Evolutionary conservation across 2,888 invertebrate species (phyloP), one percentile per base, ranked within the genome.

Genomic region (Andrena fulva): DNA sequence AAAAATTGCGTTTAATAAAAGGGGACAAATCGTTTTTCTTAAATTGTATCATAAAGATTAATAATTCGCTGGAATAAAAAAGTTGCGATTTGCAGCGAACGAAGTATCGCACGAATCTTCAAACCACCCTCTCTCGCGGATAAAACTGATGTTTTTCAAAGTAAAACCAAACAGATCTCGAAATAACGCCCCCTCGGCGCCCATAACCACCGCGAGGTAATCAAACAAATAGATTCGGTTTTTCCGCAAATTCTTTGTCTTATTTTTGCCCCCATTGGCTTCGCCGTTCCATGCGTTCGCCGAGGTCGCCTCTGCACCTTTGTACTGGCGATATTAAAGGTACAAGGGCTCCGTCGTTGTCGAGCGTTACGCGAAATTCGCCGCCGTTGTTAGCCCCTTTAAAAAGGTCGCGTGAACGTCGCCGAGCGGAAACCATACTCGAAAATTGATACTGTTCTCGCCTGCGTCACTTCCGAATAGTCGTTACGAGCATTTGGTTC

Each of bases 191-290:
- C 16, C 6, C 29, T 2, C 12, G n/a, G n/a, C 12, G 8, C 16
- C n/a, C 10, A 29, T 10, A 60, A 10, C 20, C 42, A 12, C 10
- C 2, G 2, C n/a, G 42, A 70, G 29, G 20, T 54, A 42, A 73
- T 29, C 54, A 20, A 73, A 73, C 54, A 27, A 64, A 64, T 56
- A 12, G 27, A 31, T 27, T 54, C 35, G 12, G 64, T 56, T 42
- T 64, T 31, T 54, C 5, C 42, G 2, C 24, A 12, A 6, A 12
- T 59, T 29, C n/a, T 62, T n/a, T 33, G 52, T 20, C n/a, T 8
- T n/a, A 8, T 3, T 59, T 4, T 59, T 29, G 12, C 3, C 24
- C 6, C 2, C 12, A 5, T 16, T 59, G 12, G 10, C 29, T 59
- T 31, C 62, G 3, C 6, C 2, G 33, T n/a, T 8, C 1, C 33